A percentile compares a stretch with the other conserved stretches of the same genome.
phyloP scores from a whole-genome alignment of 1,140 invertebrate species.

The Drosophila sp. region DNA sequence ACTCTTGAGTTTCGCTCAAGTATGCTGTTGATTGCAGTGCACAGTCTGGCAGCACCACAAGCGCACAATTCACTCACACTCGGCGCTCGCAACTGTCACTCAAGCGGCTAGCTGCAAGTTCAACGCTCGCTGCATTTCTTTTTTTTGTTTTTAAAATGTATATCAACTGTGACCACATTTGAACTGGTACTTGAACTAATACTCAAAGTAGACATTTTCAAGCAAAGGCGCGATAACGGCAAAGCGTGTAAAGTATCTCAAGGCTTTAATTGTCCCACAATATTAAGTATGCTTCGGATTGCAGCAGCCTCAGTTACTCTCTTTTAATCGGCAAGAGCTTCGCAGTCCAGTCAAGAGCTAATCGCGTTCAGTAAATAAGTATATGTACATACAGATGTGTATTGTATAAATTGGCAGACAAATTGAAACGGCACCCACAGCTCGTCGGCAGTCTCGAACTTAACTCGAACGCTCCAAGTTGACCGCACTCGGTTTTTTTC shows the following conservation, averaged over 20 bases:
- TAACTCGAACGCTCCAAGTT: slow-evolving; percentile 32
- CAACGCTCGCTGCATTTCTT: slow-evolving; percentile 21
- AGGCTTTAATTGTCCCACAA: slow-evolving; percentile 13
- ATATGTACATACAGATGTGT: background rate
- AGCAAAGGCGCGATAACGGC: slow-evolving; percentile 8
- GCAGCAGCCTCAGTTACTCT: slow-evolving; percentile 9
- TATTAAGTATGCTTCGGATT: slow-evolving; percentile 29
- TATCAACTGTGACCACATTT: slow-evolving; percentile 5
- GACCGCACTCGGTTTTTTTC: slow-evolving; percentile 8
- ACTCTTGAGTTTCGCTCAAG: slow-evolving; percentile 18
- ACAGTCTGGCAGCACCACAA: slow-evolving; percentile 31
- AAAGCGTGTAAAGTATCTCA: slow-evolving; percentile 19
- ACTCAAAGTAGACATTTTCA: background rate
- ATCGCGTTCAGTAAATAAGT: slow-evolving; percentile 9
- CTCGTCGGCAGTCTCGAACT: slow-evolving; percentile 30
- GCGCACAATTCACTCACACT: slow-evolving; percentile 9
- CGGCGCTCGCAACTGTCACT: slow-evolving; percentile 3
- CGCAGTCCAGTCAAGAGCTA: slow-evolving; percentile 40
- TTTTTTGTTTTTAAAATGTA: slow-evolving; percentile 5
- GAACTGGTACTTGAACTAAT: slow-evolving; percentile 10
- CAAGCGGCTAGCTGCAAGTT: slow-evolving; percentile 29
- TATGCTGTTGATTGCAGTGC: background rate
- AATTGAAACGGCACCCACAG: slow-evolving; percentile 40
- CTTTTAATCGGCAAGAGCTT: slow-evolving; percentile 52
- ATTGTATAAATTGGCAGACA: slow-evolving; percentile 54